Evolutionary conservation across 2,888 invertebrate genomes (phyloP), one percentile per base, ranked within the genome.

Genomic region (Rutpela maculata): DNA sequence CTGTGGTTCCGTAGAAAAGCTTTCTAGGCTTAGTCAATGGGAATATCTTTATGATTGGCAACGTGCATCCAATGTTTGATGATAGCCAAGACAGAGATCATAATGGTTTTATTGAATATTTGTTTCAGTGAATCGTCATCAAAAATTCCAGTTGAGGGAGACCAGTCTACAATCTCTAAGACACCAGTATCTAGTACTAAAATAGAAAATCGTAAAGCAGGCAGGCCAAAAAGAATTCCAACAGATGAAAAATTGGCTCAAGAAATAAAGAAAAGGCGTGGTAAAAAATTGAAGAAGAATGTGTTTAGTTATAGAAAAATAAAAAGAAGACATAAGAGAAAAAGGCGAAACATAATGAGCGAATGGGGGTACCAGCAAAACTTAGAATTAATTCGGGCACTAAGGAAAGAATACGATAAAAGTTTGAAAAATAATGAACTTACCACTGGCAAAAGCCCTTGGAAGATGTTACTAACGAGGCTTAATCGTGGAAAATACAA

Each of bases 361-460:
- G 6, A 50, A 4, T 70, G 70, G 70, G 7, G 10, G 15, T 5
- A 55, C 5, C 31, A 55, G 1, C 6, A 63, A 9, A 72, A 55
- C 10, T 50, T 72, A 19, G 50, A 50, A n/a, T 59, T 72, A 9
- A 31, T 35, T 3, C 22, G 63, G 0, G 12, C 12, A 5, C 22
- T 72, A 19, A 43, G 63, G 18, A 62, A 72, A n/a, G 43, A 72
- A 18, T 72, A 62, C 31, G 63, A 72, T 17, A 1, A 11, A 4
- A 17, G 22, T 15, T 22, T 72, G 18, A 26, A 55, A 11, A 26
- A 55, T 1, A 26, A n/a, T 15, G 55, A 50, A n/a, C 26, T 63
- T n/a, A 15, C 5, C 7, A 12, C 31, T 17, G 55, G 50, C 6
- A 18, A 11, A 17, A 19, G 63, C 11, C 72, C 72, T 3, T 72